Evolutionary conservation across 2,797 vertebrate species (phyloP).

Genomic region (Megaceryle alcyon): DNA sequence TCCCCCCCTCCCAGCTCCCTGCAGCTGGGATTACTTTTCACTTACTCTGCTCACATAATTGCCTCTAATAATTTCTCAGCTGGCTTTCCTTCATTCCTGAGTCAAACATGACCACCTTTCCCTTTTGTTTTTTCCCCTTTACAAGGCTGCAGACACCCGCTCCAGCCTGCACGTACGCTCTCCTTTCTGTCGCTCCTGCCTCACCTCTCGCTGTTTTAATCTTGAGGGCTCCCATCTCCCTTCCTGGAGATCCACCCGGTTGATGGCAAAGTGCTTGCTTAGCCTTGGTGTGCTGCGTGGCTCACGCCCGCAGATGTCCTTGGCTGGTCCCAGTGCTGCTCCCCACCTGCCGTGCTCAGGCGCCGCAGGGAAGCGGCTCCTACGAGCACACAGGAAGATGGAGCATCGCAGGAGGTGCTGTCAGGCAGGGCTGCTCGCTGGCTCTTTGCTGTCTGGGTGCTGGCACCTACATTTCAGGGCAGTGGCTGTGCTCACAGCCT

Average conservation of each 20-base stretch:
- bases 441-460: not conserved
- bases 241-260: accelerated
- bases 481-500: not conserved
- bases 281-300: not conserved
- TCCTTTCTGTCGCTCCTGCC: not conserved
- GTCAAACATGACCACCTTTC: not conserved
- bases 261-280: not conserved
- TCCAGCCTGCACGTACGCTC: not conserved
- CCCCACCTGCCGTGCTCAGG: not conserved
- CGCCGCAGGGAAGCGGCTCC: not conserved
- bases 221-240: not conserved
- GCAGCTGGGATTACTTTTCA: constrained; percentile 60
- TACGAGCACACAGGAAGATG: accelerated
- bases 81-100: not conserved
- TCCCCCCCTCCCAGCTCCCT: not conserved
- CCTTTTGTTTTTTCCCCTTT: not conserved
- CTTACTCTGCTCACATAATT: constrained; percentile 35
- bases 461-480: not conserved
- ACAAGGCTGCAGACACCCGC: not conserved
- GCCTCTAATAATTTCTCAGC: constrained; percentile 59
- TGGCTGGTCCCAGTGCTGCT: not conserved
- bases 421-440: not conserved
- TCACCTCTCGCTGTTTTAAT: not conserved
- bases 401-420: not conserved
- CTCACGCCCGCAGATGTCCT: not conserved